phyloP scores from a whole-genome alignment of 2,888 invertebrate genomes.

The Ichneumon xanthorius region DNA sequence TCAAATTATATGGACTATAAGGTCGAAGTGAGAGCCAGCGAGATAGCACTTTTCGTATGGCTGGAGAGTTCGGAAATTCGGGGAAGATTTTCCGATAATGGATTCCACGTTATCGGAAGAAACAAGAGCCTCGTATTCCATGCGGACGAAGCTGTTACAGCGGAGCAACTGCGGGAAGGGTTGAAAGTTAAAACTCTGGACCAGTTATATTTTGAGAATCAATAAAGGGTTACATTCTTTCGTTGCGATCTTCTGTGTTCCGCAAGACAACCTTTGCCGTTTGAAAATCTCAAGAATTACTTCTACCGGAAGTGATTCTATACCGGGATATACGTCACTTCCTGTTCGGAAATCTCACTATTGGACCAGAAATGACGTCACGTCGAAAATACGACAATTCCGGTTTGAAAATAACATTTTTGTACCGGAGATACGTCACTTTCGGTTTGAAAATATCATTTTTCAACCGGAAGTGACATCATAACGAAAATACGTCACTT shows the following conservation, averaged over 20 bases:
- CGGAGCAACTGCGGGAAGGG: constrained; percentile 32
- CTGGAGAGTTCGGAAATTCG: constrained; percentile 86
- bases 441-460: no score
- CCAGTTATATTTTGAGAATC: constrained; percentile 72
- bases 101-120: constrained; percentile 86
- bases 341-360: no score
- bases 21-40: constrained; percentile 85
- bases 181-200: constrained; percentile 64
- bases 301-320: no score
- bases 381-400: no score
- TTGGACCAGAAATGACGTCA: no score
- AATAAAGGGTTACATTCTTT: constrained; percentile 5
- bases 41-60: constrained; percentile 90
- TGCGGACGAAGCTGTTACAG: constrained; percentile 45
- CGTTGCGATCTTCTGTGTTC: background rate
- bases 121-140: constrained; percentile 74
- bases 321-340: no score
- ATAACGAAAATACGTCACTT: no score
- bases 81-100: constrained; percentile 92
- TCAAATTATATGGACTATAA: constrained; percentile 76
- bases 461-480: no score
- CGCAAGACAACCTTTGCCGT: no score
- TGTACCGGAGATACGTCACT: no score
- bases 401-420: no score
- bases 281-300: no score